A percentile compares a stretch with the other conserved stretches of the same genome.
Evolutionary conservation across 2,888 invertebrate species (phyloP).

Genomic region (Agrilus biguttatus): DNA sequence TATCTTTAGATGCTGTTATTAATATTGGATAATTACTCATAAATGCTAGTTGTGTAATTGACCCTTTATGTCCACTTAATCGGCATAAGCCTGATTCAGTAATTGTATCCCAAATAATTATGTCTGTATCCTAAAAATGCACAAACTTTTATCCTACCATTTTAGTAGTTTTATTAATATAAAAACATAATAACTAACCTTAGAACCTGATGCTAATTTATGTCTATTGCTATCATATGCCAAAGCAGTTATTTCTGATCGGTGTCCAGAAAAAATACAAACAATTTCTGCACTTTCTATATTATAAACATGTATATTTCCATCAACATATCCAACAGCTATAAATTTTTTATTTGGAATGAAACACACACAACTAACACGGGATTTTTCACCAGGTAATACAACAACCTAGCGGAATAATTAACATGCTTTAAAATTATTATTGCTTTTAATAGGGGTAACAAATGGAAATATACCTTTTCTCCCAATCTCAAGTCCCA

Average conservation of each 20-base stretch:
- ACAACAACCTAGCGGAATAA: conserved; percentile 49
- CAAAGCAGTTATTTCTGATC: conserved; percentile 66
- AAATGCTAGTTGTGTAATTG: conserved; percentile 69
- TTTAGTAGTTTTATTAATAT: background rate
- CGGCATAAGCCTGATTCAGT: conserved; percentile 81
- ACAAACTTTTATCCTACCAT: conserved; percentile 4
- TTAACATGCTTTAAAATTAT: conserved; percentile 2
- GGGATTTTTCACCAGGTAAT: conserved; percentile 64
- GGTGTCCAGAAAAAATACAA: conserved; percentile 73
- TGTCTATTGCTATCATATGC: conserved; percentile 74
- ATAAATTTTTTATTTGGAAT: conserved; percentile 65
- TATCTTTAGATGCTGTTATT: conserved; percentile 81
- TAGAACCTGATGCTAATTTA: conserved; percentile 76
- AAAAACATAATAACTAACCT: conserved; percentile 34
- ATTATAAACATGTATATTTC: conserved; percentile 72
- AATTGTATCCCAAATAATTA: conserved; percentile 90
- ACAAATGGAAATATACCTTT: conserved; percentile 38
- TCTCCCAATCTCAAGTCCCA: conserved; percentile 86
- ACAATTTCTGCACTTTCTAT: conserved; percentile 55
- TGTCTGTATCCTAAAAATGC: conserved; percentile 66
- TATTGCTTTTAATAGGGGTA: background rate
- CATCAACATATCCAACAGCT: conserved; percentile 88
- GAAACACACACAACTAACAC: conserved; percentile 61
- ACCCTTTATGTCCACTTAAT: conserved; percentile 83
- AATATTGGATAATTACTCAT: conserved; percentile 54